phyloP scores from a whole-genome alignment of 2,888 invertebrate species.

The Heliconius erato region DNA sequence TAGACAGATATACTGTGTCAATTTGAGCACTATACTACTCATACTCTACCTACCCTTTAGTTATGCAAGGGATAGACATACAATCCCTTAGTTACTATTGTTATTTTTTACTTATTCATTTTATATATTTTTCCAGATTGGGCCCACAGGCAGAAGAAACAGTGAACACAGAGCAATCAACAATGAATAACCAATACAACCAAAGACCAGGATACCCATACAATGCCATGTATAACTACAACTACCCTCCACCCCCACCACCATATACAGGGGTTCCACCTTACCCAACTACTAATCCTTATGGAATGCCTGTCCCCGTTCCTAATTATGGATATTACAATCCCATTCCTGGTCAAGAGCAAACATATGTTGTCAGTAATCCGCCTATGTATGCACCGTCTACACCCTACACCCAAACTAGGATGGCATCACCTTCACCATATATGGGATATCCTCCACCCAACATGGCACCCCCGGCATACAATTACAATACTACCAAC shows the following conservation, averaged over 20 bases:
- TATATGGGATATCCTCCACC: constrained; percentile 67
- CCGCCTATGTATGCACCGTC: constrained; percentile 66
- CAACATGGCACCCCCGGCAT: constrained; percentile 51
- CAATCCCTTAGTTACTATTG: too few relatives aligned
- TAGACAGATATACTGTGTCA: too few relatives aligned
- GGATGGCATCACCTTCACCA: constrained; percentile 73
- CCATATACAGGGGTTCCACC: constrained; percentile 69
- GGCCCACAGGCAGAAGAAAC: constrained; percentile 79
- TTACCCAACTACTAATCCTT: constrained; percentile 69
- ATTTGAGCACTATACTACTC: too few relatives aligned
- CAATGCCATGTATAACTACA: constrained; percentile 66
- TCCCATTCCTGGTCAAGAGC: constrained; percentile 60
- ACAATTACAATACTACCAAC: constrained; percentile 78
- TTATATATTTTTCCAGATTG: constrained; percentile 62
- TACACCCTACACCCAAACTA: constrained; percentile 74
- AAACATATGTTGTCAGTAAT: constrained; percentile 61
- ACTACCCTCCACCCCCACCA: constrained; percentile 67
- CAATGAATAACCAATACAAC: constrained; percentile 80
- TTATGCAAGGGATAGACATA: not conserved
- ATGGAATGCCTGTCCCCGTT: constrained; percentile 72
- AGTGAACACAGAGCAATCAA: constrained; percentile 65
- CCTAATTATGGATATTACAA: constrained; percentile 67
- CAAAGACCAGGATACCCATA: constrained; percentile 72
- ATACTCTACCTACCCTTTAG: not conserved
- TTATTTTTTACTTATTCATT: not conserved